phyloP scores from a whole-genome alignment of 2,888 invertebrate species.

The Xestia sexstrigata region DNA sequence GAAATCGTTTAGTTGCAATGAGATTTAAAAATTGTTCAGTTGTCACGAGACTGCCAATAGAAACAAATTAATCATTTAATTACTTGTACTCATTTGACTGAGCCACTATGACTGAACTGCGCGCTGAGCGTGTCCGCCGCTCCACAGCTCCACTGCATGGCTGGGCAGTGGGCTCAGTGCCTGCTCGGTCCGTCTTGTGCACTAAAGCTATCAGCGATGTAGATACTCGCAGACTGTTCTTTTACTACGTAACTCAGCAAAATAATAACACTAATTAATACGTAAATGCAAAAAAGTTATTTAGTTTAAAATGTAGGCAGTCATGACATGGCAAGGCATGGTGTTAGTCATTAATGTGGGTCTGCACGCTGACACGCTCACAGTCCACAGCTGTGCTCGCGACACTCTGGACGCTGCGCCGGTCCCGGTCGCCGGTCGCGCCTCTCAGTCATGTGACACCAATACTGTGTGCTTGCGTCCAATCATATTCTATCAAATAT shows the following conservation, averaged over 20 bases:
- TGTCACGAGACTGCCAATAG: constrained; percentile 16
- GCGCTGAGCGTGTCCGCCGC: no score
- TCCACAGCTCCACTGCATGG: background rate
- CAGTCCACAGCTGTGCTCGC: background rate
- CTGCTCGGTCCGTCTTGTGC: background rate
- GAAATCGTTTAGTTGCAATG: background rate
- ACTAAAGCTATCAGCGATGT: background rate
- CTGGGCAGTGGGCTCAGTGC: background rate
- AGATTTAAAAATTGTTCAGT: background rate
- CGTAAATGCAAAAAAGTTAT: background rate
- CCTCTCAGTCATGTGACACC: constrained; percentile 1
- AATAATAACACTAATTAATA: constrained; percentile 1
- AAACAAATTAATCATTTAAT: constrained; percentile 29
- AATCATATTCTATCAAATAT: constrained; percentile 29
- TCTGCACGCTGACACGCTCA: constrained; percentile 8
- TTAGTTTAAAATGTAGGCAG: background rate
- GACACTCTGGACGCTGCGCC: background rate
- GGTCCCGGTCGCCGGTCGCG: background rate
- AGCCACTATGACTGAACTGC: background rate
- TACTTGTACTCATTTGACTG: constrained; percentile 9
- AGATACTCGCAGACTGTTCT: background rate
- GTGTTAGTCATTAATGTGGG: constrained; percentile 3
- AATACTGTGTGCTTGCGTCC: constrained; percentile 1
- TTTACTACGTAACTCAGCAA: background rate
- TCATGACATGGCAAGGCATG: constrained; percentile 1